Conservation (phyloP, 2,888 invertebrate species). For the Tetanocera ferruginea region DNA sequence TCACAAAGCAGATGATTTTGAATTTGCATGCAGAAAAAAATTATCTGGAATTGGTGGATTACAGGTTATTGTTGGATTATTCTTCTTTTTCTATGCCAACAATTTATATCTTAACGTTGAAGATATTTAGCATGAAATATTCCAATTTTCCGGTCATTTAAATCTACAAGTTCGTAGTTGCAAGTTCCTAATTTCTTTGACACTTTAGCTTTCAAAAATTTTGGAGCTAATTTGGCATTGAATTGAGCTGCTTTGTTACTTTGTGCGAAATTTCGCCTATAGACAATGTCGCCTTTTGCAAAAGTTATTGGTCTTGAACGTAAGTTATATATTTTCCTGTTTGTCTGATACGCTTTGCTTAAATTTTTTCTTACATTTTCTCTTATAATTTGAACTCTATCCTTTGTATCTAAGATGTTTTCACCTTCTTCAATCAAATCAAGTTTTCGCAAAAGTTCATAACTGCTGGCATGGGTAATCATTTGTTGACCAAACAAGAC, state of each 20-base stretch:
- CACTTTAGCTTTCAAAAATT: conserved; percentile 8
- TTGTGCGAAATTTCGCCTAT: conserved; percentile 21
- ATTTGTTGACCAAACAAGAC: conserved; percentile 17
- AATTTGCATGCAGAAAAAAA: not conserved
- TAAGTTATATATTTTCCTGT: conserved; percentile 21
- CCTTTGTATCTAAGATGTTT: not conserved
- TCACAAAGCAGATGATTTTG: conserved; percentile 3
- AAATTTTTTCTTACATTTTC: not conserved
- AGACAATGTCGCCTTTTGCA: conserved; percentile 10
- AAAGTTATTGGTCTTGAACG: not conserved
- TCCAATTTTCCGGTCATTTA: not conserved
- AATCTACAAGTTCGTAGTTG: conserved; percentile 2
- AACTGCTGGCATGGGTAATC: conserved; percentile 10
- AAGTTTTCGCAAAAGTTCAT: conserved; percentile 6
- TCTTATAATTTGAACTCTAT: not conserved
- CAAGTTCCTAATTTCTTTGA: not conserved
- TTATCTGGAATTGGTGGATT: not conserved
- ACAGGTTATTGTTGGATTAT: not conserved
- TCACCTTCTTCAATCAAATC: not conserved
- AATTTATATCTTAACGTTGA: not conserved
- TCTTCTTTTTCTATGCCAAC: too few species aligned
- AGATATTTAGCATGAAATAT: conserved; percentile 6
- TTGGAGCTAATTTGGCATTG: conserved; percentile 8
- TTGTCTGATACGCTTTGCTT: not conserved
- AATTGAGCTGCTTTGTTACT: conserved; percentile 14